Base-by-base conservation (phyloP, 2,888 invertebrate species). In the Drosophila anomelani region DNA sequence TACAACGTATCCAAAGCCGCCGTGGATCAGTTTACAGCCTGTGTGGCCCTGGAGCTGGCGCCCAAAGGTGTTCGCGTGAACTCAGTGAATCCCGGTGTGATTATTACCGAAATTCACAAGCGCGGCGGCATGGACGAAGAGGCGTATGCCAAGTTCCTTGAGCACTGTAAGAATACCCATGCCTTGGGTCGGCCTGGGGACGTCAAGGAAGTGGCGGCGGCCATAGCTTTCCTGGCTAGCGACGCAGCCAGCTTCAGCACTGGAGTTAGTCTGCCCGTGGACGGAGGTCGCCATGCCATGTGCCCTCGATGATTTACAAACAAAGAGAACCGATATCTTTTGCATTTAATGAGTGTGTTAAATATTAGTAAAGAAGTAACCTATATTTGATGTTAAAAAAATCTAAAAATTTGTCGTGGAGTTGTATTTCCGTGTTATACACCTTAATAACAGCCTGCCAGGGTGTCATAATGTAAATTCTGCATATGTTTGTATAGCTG, bases 1-100 rank as follows among this genome's bases (percentile, higher is more conserved):
- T 99, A 99, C 91, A 96, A 95, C 85, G 96, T 99, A 94, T 97
- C 98, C 8, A 99, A 99, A 93, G 94, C 97, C 46, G 98, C 98
- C 7, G 92, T 99, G 9, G 99, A 99, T 93, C 98, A 99, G 91
- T 95, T 99, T 80, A 99, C 99, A 0, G 94, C 96, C 90, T 98
- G 98, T 91, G 94, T 95, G 4, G 98, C 99, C 9, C 92, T 99
- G 29, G 98, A 97, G 88, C 92, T 97, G 63, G 97, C 95, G 29
- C 87, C 94, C 0, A 96, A 96, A 90, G 95, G 95, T 76, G 96
- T 98, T 0, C 94, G 98, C 36, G 97, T 97, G 0, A 98, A 98
- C 92, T 94, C 96, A 59, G 97, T 98, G 0, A 98, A 98, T 92
- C 98, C 98, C 43, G 99, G 98, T 17, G 98, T 98, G 0, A 96